phyloP scores from a whole-genome alignment of 2,797 vertebrate genomes.

The Anisognathus igniventris region DNA sequence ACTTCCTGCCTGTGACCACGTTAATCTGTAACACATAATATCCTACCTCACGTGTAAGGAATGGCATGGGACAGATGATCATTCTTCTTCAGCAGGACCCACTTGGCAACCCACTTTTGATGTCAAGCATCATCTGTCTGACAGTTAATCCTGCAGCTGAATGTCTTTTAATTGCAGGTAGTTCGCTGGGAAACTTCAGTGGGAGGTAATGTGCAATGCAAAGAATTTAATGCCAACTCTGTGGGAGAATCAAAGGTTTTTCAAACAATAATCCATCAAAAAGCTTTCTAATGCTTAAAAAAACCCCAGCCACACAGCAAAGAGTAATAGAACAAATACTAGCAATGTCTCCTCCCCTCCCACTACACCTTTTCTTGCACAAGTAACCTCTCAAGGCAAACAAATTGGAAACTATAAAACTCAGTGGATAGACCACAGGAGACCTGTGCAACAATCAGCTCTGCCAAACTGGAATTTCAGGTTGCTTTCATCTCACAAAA shows the following conservation, averaged over 20 bases:
- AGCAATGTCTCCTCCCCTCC: not conserved
- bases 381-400: not conserved
- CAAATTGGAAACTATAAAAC: not conserved
- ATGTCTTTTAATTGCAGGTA: not conserved
- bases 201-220: not conserved
- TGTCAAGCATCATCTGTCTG: not conserved
- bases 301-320: not conserved
- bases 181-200: not conserved
- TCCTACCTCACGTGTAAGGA: not conserved
- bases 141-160: not conserved
- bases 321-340: not conserved
- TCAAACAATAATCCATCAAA: not conserved
- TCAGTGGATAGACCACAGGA: not conserved
- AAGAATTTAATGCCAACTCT: not conserved
- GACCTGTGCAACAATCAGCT: not conserved
- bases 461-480: conserved; percentile 53
- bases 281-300: not conserved
- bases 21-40: conserved; percentile 26
- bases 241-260: not conserved
- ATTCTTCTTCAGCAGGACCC: not conserved
- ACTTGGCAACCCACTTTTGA: not conserved
- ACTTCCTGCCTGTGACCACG: not conserved
- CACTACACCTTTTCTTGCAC: not conserved
- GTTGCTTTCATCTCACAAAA: conserved; percentile 29
- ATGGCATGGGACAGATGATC: not conserved